A percentile compares a stretch with the other conserved stretches of the same genome.
phyloP scores from a whole-genome alignment of 2,888 invertebrate genomes.

The Germaria angustata region DNA sequence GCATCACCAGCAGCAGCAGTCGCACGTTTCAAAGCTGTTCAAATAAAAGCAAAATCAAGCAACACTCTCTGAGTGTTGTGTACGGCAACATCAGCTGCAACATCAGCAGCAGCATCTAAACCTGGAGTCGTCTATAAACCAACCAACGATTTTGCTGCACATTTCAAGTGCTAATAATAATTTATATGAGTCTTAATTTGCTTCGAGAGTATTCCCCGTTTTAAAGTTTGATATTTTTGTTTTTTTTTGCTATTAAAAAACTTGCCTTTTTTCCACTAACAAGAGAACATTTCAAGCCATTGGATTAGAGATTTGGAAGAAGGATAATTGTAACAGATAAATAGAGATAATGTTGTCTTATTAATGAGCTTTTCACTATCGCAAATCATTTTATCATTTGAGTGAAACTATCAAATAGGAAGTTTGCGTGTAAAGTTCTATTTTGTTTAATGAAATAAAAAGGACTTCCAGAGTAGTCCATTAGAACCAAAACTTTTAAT shows the following conservation, averaged over 20 bases:
- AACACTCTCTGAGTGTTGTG: conserved; percentile 13
- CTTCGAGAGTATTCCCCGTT: neutral
- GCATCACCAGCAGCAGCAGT: too few species aligned
- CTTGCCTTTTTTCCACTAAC: neutral
- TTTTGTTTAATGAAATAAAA: neutral
- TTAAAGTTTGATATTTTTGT: neutral
- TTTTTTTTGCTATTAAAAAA: conserved; percentile 11
- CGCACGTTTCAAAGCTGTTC: conserved; percentile 3
- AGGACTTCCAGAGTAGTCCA: too few species aligned
- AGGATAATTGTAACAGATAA: conserved; percentile 36
- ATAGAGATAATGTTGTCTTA: conserved; percentile 17
- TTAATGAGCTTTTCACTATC: conserved; percentile 36
- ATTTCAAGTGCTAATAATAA: conserved; percentile 58
- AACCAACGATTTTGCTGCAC: neutral
- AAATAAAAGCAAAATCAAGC: conserved; percentile 45
- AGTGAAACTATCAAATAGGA: neutral
- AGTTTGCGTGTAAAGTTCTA: neutral
- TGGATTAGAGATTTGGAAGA: too few species aligned
- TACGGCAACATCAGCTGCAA: neutral
- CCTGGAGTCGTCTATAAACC: neutral
- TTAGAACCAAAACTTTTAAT: too few species aligned
- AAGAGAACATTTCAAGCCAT: neutral
- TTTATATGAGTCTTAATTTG: conserved; percentile 48
- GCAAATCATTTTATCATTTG: neutral
- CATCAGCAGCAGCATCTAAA: neutral